Percentiles rank a stretch among this genome's conserved stretches.
These are phyloP conservation scores for Lutraria rhynchaena DNA, from an alignment of 1,140 invertebrate genomes.

Conservation along the genomic window DNA sequence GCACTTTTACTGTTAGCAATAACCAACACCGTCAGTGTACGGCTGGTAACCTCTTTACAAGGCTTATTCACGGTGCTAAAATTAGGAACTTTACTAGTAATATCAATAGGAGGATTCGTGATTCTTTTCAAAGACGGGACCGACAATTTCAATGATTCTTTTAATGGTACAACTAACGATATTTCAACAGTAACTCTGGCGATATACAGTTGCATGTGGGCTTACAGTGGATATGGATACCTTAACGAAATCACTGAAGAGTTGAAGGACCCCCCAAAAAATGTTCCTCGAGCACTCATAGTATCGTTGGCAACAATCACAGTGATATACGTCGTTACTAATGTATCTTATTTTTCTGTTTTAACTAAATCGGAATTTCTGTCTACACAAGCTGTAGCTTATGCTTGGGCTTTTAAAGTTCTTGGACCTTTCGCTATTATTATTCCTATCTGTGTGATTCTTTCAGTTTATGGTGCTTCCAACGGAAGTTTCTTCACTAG, in stretches of 20 bases:
- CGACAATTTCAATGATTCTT: slow-evolving; percentile 35
- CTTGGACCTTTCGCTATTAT: slow-evolving; percentile 7
- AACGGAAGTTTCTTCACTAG: slow-evolving; percentile 38
- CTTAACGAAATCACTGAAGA: slow-evolving; percentile 38
- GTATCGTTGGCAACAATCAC: slow-evolving; percentile 33
- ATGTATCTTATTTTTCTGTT: slow-evolving; percentile 41
- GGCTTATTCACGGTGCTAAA: slow-evolving; percentile 30
- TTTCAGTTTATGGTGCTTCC: slow-evolving; percentile 29
- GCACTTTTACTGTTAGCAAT: slow-evolving; percentile 51
- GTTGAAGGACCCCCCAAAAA: slow-evolving; percentile 12
- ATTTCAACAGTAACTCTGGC: slow-evolving; percentile 21
- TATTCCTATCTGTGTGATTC: slow-evolving; percentile 30
- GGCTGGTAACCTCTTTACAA: slow-evolving; percentile 27
- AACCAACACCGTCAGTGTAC: slow-evolving; percentile 29
- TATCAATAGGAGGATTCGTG: slow-evolving; percentile 29
- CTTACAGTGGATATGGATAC: slow-evolving; percentile 31
- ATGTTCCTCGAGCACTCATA: slow-evolving; percentile 29
- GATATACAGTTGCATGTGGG: slow-evolving; percentile 53
- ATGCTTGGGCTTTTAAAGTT: slow-evolving; percentile 15
- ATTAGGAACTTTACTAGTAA: slow-evolving; percentile 10
- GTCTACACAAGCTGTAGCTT: slow-evolving; percentile 12
- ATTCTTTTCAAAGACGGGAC: slow-evolving; percentile 28
- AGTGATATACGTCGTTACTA: slow-evolving; percentile 39
- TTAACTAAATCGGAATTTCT: slow-evolving; percentile 36
- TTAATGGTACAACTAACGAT: slow-evolving; percentile 32